Conservation (phyloP, 2,888 invertebrate genomes). For the Barypeithes pellucidus region DNA sequence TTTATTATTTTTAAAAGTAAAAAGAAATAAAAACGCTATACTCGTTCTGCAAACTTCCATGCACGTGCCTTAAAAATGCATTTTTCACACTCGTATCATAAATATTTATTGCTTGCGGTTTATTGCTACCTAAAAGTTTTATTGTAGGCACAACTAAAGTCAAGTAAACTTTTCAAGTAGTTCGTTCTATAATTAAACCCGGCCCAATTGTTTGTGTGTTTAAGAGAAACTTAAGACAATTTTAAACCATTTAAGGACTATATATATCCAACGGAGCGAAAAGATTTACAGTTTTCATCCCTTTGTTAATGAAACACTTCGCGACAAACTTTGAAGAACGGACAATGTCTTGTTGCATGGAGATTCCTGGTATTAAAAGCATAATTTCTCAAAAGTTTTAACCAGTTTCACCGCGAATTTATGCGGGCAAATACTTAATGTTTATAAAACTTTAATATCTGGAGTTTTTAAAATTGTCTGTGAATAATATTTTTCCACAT, state of each 20-base stretch:
- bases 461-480: background rate
- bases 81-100: no score
- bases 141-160: background rate
- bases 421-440: conserved; percentile 19
- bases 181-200: conserved; percentile 7
- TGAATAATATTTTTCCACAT: background rate
- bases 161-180: background rate
- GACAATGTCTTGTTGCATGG: conserved; percentile 32
- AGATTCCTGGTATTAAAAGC: conserved; percentile 23
- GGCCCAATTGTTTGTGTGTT: conserved; percentile 7
- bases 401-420: background rate
- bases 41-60: no score
- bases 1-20: no score
- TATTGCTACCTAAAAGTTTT: background rate
- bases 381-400: conserved; percentile 24
- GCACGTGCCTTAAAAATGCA: no score
- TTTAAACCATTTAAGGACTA: conserved; percentile 18
- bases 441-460: background rate
- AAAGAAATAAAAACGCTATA: no score
- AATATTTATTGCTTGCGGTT: no score
- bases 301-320: conserved; percentile 27
- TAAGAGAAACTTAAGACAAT: conserved; percentile 4
- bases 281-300: conserved; percentile 34
- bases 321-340: conserved; percentile 31
- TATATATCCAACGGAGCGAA: conserved; percentile 27